phyloP scores from a whole-genome alignment of 2,888 invertebrate genomes.

The Xanthostigma xanthostigma region DNA sequence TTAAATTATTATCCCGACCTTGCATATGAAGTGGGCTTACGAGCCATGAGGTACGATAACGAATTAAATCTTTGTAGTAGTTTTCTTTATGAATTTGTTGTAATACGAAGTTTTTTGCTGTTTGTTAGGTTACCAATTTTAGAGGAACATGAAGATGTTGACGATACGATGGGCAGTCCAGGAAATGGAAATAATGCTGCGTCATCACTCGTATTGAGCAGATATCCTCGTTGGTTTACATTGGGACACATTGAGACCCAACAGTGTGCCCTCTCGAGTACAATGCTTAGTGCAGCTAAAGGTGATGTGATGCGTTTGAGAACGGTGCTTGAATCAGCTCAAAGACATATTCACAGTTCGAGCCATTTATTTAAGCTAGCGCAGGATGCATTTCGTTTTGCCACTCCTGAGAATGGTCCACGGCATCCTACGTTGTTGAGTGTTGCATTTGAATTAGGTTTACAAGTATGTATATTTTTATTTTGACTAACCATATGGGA shows the following conservation, averaged over 20 bases:
- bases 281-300: conserved; percentile 57
- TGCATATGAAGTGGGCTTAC: conserved; percentile 61
- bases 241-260: conserved; percentile 67
- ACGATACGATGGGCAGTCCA: conserved; percentile 35
- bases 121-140: conserved; percentile 49
- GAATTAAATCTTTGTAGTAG: neutral
- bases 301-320: conserved; percentile 53
- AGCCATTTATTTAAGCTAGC: conserved; percentile 73
- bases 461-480: conserved; percentile 37
- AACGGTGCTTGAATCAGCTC: conserved; percentile 62
- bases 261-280: conserved; percentile 63
- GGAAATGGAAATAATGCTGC: conserved; percentile 20
- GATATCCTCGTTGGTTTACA: conserved; percentile 64
- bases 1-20: conserved; percentile 61
- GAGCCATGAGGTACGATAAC: conserved; percentile 48
- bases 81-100: neutral
- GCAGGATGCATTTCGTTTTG: conserved; percentile 72
- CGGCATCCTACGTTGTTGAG: conserved; percentile 62
- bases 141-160: conserved; percentile 52
- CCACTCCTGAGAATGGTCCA: conserved; percentile 62
- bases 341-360: conserved; percentile 69
- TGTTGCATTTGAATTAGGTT: conserved; percentile 67
- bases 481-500: neutral
- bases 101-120: neutral
- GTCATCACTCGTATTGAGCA: conserved; percentile 36